A percentile compares a stretch with the other conserved stretches of the same genome.
Evolutionary conservation across 2,797 vertebrate species (phyloP).

Genomic region (Pangasius mekongensis): DNA sequence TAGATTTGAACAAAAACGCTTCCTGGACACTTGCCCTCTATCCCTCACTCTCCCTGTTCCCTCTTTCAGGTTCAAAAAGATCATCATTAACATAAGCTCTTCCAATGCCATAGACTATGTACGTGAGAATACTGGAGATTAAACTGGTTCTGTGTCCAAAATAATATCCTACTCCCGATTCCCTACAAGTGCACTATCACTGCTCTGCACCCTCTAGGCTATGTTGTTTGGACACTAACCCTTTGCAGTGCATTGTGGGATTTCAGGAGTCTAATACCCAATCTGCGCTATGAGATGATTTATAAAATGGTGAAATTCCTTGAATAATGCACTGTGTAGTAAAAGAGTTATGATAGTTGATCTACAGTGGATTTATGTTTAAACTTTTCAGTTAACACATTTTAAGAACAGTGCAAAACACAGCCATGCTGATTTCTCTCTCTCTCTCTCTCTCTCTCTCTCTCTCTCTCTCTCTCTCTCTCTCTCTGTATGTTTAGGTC

Average conservation of each 20-base stretch:
- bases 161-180: not conserved
- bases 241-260: not conserved
- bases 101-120: slow-evolving; percentile 55
- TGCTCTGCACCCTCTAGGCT: not conserved
- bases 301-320: not conserved
- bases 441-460: not conserved
- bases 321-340: not conserved
- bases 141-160: slow-evolving; percentile 34
- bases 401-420: not conserved
- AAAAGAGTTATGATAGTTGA: not conserved
- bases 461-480: not conserved
- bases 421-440: not conserved
- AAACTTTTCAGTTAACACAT: not conserved
- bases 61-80: slow-evolving; percentile 54
- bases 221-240: too few relatives aligned
- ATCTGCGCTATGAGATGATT: not conserved
- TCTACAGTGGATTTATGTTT: not conserved
- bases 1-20: slow-evolving; percentile 49
- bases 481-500: slow-evolving; percentile 49
- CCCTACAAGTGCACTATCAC: not conserved
- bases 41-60: not conserved
- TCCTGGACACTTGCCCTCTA: slow-evolving; percentile 46
- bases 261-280: not conserved
- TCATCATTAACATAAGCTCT: slow-evolving; percentile 62
- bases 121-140: slow-evolving; percentile 51